These are phyloP conservation scores for Gambusia yucatana DNA, from an alignment of 2,797 vertebrate genomes.

Conservation along the genomic window DNA sequence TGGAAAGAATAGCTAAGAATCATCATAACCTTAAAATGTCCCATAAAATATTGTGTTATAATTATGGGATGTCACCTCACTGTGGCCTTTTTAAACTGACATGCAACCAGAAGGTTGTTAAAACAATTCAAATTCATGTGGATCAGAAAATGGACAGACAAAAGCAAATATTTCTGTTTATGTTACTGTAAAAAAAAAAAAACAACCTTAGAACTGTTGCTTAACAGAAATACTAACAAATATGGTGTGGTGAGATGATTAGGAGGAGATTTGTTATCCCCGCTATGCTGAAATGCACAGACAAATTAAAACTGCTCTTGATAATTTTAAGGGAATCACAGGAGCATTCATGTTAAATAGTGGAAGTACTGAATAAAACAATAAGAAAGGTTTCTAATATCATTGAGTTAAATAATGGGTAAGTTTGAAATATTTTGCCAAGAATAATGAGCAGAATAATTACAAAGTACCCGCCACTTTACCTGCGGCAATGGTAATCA, in stretches of 20 bases:
- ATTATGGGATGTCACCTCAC: background rate
- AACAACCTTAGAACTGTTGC: background rate
- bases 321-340: background rate
- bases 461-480: background rate
- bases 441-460: background rate
- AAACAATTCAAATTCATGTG: background rate
- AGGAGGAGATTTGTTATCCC: background rate
- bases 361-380: background rate
- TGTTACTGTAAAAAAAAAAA: background rate
- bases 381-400: background rate
- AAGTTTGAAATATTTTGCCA: background rate
- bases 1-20: background rate
- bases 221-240: background rate
- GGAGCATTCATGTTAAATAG: background rate
- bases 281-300: background rate
- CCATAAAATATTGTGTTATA: background rate
- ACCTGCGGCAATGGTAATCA: background rate
- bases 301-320: background rate
- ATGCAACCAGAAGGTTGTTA: background rate
- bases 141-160: background rate
- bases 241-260: background rate
- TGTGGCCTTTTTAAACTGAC: background rate
- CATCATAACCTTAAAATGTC: background rate
- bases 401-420: background rate
- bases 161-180: background rate